Evolutionary conservation across 2,797 vertebrate genomes (phyloP).

Genomic region (Syndactyla subalaris): DNA sequence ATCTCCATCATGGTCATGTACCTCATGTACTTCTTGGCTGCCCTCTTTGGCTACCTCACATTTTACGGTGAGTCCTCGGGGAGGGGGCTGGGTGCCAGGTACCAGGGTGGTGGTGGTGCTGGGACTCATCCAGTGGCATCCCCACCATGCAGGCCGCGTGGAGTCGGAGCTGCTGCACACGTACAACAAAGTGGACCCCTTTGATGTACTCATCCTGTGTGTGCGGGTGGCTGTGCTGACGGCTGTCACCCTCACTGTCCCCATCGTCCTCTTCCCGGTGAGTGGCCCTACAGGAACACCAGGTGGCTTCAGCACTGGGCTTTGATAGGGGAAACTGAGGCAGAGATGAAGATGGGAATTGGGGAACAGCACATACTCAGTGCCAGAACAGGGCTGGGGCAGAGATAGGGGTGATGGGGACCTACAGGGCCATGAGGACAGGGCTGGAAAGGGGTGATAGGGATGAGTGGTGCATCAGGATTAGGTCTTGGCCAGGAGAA

Average conservation of each 20-base stretch:
- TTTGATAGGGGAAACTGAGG: neutral
- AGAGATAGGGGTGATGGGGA: neutral
- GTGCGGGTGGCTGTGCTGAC: slow-evolving; percentile 95
- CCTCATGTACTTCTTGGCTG: slow-evolving; percentile 96
- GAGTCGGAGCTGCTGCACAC: slow-evolving; percentile 96
- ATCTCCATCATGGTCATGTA: slow-evolving; percentile 96
- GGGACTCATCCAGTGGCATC: neutral
- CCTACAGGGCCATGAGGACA: too few relatives aligned
- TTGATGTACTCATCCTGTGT: slow-evolving; percentile 92
- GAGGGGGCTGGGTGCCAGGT: neutral
- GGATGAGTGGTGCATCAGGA: neutral
- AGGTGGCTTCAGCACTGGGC: neutral
- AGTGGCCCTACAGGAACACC: slow-evolving; percentile 43
- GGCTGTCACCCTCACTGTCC: slow-evolving; percentile 94
- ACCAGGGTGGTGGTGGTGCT: accelerated
- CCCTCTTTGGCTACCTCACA: slow-evolving; percentile 97
- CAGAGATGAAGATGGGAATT: neutral
- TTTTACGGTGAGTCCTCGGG: slow-evolving; percentile 87
- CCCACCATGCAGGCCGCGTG: slow-evolving; percentile 78
- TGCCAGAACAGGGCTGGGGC: neutral
- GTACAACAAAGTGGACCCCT: slow-evolving; percentile 91
- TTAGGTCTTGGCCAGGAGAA: neutral
- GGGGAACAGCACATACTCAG: neutral
- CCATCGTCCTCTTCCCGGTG: slow-evolving; percentile 96
- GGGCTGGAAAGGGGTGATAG: neutral